phyloP scores from a whole-genome alignment of 2,797 vertebrate species.

The Pelochelys cantorii region DNA sequence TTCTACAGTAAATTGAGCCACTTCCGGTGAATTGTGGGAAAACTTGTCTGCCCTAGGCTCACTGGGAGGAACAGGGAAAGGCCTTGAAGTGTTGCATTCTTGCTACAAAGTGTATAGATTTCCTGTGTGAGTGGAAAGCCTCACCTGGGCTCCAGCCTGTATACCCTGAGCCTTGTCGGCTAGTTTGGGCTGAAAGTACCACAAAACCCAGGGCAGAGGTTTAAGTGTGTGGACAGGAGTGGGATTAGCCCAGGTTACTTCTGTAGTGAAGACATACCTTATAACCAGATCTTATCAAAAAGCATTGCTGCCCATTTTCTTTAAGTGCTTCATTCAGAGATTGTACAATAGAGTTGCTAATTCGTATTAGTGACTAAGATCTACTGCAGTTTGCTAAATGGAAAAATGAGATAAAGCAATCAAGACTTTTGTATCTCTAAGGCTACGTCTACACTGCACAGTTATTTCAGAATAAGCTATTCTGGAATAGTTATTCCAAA shows the following conservation, averaged over 20 bases:
- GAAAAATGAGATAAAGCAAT: conserved; percentile 4
- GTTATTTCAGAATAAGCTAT: no score
- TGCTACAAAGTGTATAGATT: background rate
- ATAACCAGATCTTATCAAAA: background rate
- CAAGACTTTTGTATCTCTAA: background rate
- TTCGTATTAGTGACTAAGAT: background rate
- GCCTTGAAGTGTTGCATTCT: background rate
- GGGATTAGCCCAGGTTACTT: background rate
- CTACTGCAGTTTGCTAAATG: background rate
- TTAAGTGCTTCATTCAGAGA: background rate
- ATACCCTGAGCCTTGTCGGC: background rate
- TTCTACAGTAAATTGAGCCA: background rate
- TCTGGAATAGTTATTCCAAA: no score
- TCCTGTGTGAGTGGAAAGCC: background rate
- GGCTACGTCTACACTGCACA: no score
- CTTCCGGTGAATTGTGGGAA: background rate
- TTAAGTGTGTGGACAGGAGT: background rate
- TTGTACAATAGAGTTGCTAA: background rate
- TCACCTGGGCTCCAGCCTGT: background rate
- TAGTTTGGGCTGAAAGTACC: background rate
- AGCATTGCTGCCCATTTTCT: background rate
- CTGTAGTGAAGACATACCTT: background rate
- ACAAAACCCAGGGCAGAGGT: background rate
- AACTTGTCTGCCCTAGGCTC: background rate
- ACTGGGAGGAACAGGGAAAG: background rate